Evolutionary conservation across 2,888 invertebrate species (phyloP).

Genomic region (Lycia hirtaria): DNA sequence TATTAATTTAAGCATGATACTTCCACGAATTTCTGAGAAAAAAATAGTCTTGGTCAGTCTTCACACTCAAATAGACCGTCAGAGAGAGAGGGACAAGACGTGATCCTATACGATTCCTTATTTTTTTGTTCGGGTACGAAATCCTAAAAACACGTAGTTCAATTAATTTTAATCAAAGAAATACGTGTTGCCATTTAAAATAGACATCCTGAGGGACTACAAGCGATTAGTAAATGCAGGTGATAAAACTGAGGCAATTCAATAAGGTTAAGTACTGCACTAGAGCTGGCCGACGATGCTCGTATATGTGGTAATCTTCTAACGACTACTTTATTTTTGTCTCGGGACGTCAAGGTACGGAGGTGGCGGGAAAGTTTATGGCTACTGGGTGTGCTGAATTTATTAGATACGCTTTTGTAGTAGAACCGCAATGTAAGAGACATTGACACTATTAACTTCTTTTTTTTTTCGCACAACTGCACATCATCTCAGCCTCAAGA

Average conservation of each 20-base stretch:
- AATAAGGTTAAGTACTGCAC: conserved; percentile 49
- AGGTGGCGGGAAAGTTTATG: not conserved
- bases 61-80: not conserved
- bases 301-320: conserved; percentile 34
- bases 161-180: conserved; percentile 33
- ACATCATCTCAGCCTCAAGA: too few relatives aligned
- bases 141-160: not conserved
- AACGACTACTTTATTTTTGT: conserved; percentile 33
- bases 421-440: too few relatives aligned
- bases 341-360: conserved; percentile 1
- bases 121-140: not conserved
- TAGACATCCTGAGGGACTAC: conserved; percentile 46
- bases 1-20: too few relatives aligned
- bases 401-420: not conserved
- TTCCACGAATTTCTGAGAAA: too few relatives aligned
- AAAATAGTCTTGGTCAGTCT: too few relatives aligned
- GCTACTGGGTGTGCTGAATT: not conserved
- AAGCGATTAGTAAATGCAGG: conserved; percentile 53
- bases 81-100: too few relatives aligned
- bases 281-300: conserved; percentile 17
- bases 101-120: too few relatives aligned
- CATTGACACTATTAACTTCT: too few relatives aligned
- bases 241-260: conserved; percentile 50
- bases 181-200: conserved; percentile 32
- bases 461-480: too few relatives aligned